Conservation (phyloP, 2,797 vertebrate genomes). For the Selene dorsalis region DNA sequence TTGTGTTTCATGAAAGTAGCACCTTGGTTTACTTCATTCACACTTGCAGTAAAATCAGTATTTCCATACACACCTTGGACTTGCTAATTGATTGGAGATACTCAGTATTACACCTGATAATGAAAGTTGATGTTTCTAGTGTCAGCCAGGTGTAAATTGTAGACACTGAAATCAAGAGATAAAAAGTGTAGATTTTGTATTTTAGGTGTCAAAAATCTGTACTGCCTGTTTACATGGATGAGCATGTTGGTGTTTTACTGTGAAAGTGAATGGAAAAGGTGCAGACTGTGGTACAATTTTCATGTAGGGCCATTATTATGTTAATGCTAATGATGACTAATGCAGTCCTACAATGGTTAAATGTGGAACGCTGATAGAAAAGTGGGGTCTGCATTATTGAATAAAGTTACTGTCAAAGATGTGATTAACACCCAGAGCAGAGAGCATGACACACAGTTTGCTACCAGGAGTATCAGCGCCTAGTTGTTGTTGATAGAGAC, state of each 20-base stretch:
- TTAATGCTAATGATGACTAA: no score
- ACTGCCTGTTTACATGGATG: no score
- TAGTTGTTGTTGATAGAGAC: background rate
- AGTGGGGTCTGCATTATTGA: background rate
- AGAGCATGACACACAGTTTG: background rate
- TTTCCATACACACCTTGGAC: background rate
- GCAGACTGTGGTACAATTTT: no score
- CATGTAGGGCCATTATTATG: no score
- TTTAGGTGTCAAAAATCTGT: background rate
- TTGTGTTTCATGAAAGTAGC: background rate
- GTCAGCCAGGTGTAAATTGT: background rate
- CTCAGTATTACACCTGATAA: background rate
- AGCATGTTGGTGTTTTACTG: no score
- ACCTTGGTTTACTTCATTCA: no score
- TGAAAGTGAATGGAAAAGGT: no score
- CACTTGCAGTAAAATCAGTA: no score
- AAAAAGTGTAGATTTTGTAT: background rate
- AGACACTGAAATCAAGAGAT: background rate
- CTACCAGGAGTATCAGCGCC: background rate
- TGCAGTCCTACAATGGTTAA: background rate
- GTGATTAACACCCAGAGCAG: background rate
- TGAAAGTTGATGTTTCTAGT: background rate
- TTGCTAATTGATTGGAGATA: background rate
- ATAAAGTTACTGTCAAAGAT: background rate
- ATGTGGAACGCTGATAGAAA: background rate